Base-by-base conservation (phyloP, 2,888 invertebrate genomes). In the Macrosoma leucophasiata region DNA sequence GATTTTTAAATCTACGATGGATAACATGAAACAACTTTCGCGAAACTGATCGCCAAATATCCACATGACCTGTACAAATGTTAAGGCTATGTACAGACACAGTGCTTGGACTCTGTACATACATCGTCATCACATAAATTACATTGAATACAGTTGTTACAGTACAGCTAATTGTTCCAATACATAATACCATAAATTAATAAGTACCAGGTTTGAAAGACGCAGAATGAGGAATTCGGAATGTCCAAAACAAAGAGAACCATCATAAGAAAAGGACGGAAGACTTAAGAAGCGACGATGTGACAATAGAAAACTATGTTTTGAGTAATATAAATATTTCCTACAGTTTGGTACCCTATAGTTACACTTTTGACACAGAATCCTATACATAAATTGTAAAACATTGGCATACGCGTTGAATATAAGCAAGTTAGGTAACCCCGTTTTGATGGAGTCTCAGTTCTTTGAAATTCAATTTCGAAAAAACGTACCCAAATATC, bases 41-140 rank as follows among this genome's bases (percentile, higher is more conserved):
- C 75, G 75, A 75, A 75, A 70, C 72, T 64, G 68, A 79, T 82
- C 84, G 84, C 81, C 71, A 82, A 84, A 84, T 82, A 84, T 84
- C 84, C 84, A 84, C 84, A 84, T 84, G 75, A 84, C 84, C 84
- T 78, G 78, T 75, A 84, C 82, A 82, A 66, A 43, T 38, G 41
- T 50, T 62, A 66, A 58, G 51, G 57, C 59, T 72, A 72, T 74
- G 74, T 72, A 77, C 71, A 74, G 73, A 69, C 64, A 62, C 51
- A 69, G 53, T 50, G 40, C 45, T 41, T 46, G 47, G 50, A 52
- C 46, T 62, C 58, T 60, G 63, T 65, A 67, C 66, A 62, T 45
- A 18, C 23, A 36, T 22, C 23, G 32, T 22, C 29, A 29, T 24
- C 30, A 39, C 37, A 31, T 53, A 52, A 52, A 61, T 48, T 60